phyloP scores from a whole-genome alignment of 2,113 vertebrate species.

The Upupa epops region DNA sequence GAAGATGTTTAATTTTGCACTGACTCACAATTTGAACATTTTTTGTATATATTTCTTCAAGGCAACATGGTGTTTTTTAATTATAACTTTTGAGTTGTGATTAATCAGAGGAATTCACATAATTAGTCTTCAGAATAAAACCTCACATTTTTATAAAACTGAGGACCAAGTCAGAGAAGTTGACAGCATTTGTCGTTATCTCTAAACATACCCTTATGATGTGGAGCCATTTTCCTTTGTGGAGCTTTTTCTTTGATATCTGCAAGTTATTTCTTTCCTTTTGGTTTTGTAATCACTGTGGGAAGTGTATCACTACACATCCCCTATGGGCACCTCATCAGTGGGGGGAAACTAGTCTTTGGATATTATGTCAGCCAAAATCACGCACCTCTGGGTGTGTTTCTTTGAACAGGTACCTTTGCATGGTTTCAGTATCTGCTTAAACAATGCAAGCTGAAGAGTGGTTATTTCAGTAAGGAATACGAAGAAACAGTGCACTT shows the following conservation, averaged over 20 bases:
- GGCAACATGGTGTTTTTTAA: background rate
- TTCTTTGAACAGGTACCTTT: background rate
- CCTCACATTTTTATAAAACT: background rate
- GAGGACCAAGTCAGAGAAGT: background rate
- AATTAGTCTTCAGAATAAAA: background rate
- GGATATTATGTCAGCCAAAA: background rate
- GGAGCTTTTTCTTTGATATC: background rate
- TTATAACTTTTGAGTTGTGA: background rate
- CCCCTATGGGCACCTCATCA: background rate
- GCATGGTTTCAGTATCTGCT: background rate
- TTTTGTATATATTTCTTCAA: background rate
- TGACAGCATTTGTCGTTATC: background rate
- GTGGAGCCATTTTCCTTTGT: background rate
- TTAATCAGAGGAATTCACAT: background rate
- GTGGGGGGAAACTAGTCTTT: accelerated
- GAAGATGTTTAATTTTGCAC: background rate
- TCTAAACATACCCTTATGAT: background rate
- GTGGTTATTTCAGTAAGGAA: accelerated
- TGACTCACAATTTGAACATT: background rate
- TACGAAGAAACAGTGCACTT: background rate
- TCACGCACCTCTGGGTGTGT: background rate
- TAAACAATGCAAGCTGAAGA: background rate
- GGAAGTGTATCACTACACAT: background rate
- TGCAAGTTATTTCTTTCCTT: background rate
- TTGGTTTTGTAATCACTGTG: background rate